These are phyloP conservation scores for Apodemus agrarius DNA, from an alignment of 2,797 vertebrate genomes.

Conservation along the genomic window DNA sequence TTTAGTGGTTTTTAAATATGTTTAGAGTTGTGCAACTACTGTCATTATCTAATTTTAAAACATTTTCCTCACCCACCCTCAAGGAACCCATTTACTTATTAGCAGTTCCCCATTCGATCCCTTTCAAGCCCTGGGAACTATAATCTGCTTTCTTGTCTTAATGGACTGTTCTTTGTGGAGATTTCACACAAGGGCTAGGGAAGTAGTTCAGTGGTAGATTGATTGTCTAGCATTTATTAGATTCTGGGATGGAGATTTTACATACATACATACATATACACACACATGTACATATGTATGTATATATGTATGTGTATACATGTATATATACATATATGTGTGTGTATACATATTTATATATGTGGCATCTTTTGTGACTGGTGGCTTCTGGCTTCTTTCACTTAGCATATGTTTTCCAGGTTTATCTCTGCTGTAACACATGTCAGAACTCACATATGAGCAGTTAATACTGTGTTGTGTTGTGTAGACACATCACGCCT, in stretches of 20 bases:
- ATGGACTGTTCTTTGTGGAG: background rate
- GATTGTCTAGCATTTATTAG: background rate
- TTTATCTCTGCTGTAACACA: background rate
- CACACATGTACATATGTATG: fast-evolving
- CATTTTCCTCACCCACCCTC: background rate
- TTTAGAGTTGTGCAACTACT: conserved; percentile 3
- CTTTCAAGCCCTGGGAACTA: background rate
- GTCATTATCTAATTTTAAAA: conserved; percentile 28
- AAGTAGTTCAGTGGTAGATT: background rate
- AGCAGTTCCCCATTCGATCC: background rate
- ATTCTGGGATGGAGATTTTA: background rate
- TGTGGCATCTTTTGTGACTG: background rate
- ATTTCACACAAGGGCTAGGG: background rate
- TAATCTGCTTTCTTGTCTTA: background rate
- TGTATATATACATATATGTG: background rate
- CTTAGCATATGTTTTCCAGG: background rate
- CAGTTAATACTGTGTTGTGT: background rate
- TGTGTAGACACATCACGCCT: background rate
- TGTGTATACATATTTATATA: too few relatives aligned
- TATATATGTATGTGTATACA: background rate
- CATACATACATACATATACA: background rate
- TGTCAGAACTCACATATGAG: background rate
- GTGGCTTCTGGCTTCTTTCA: background rate
- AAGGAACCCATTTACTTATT: background rate
- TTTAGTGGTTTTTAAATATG: conserved; percentile 13